These are phyloP conservation scores for Polyommatus icarus DNA, from an alignment of 2,888 invertebrate species.

Conservation along the genomic window DNA sequence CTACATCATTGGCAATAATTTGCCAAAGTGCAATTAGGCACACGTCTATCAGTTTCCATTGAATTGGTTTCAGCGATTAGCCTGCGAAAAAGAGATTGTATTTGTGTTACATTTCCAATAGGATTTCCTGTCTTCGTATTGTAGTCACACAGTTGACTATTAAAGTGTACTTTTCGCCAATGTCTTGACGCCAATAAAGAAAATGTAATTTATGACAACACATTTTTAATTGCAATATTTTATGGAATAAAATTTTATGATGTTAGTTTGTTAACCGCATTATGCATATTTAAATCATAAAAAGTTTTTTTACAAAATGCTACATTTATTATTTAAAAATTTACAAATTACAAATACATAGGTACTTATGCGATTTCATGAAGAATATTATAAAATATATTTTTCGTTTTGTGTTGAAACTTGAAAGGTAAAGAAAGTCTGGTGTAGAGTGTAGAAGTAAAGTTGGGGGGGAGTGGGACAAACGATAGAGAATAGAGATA, in stretches of 20 bases:
- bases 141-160: not conserved
- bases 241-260: not conserved
- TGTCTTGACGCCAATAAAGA: too few relatives aligned
- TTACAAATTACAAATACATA: not conserved
- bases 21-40: conserved; percentile 17
- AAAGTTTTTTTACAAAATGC: too few relatives aligned
- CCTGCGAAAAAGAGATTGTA: conserved; percentile 1
- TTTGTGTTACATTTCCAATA: not conserved
- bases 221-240: not conserved
- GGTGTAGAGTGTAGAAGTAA: not conserved
- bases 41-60: conserved; percentile 28
- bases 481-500: conserved; percentile 35
- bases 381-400: not conserved
- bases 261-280: too few relatives aligned
- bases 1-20: not conserved
- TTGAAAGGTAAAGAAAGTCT: not conserved
- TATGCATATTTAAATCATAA: too few relatives aligned
- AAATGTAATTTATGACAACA: not conserved
- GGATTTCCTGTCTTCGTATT: not conserved
- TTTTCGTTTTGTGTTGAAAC: not conserved
- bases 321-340: not conserved
- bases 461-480: not conserved
- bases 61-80: conserved; percentile 23
- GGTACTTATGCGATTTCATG: not conserved
- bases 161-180: not conserved